Evolutionary conservation across 1,140 invertebrate genomes (phyloP).

Genomic region (Penaeus japonicus): DNA sequence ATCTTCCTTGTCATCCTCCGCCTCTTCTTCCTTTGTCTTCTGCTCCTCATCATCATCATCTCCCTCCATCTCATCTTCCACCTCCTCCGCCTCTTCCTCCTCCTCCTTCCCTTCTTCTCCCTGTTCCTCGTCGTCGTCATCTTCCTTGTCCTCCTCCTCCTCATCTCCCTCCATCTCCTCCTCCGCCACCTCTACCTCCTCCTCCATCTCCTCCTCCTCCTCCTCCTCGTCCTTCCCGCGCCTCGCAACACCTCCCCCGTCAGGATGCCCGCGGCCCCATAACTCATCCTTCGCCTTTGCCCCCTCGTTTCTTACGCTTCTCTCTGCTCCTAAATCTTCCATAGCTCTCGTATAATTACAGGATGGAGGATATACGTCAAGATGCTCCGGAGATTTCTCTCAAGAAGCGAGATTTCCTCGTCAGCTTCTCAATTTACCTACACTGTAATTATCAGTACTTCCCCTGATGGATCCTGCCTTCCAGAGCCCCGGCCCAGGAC

Average conservation of each 20-base stretch:
- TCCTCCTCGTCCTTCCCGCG: neutral
- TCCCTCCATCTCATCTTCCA: neutral
- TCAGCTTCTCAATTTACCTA: conserved; percentile 55
- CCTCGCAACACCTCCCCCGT: neutral
- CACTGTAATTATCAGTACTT: conserved; percentile 55
- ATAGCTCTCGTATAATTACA: conserved; percentile 53
- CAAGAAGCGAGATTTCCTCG: conserved; percentile 48
- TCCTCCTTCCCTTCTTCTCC: neutral
- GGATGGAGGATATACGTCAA: conserved; percentile 48
- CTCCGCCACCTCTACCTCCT: neutral
- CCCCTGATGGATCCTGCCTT: conserved; percentile 40
- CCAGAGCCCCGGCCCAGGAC: neutral
- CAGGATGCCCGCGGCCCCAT: neutral
- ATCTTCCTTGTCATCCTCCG: neutral
- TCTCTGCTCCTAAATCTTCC: conserved; percentile 52
- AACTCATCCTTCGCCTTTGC: conserved; percentile 1
- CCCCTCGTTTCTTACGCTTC: conserved; percentile 47
- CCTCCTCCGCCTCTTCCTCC: neutral
- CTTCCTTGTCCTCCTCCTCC: neutral
- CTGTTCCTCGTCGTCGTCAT: no score
- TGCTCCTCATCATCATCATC: neutral
- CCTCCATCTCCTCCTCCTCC: neutral
- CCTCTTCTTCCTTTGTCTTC: no score
- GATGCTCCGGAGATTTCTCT: conserved; percentile 48
- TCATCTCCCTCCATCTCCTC: neutral